These are phyloP conservation scores for Neogale vison DNA, from an alignment of 2,113 vertebrate species.

Conservation along the genomic window DNA sequence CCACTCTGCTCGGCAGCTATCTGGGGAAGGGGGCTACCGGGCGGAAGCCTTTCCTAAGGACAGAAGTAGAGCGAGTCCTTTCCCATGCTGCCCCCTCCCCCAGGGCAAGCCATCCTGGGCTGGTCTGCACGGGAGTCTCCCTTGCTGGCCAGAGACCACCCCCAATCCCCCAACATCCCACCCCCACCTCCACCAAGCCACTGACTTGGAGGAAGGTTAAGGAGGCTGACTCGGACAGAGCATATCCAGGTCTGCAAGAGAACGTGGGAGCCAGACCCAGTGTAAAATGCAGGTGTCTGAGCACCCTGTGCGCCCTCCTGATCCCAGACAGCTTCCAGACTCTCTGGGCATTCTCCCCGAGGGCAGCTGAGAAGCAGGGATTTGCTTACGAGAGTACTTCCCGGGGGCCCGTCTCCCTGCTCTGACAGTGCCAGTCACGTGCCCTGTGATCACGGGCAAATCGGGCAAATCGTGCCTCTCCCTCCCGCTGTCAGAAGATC, in stretches of 20 bases:
- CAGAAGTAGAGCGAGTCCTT: neutral
- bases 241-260: accelerated
- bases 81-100: accelerated
- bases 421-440: accelerated
- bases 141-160: neutral
- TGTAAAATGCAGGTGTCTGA: no score
- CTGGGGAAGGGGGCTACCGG: accelerated
- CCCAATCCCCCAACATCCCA: no score
- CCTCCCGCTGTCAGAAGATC: accelerated
- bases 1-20: accelerated
- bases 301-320: no score
- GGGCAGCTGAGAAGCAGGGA: neutral
- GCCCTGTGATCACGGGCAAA: neutral
- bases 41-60: neutral
- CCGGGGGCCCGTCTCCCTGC: accelerated
- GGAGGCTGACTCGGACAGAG: neutral
- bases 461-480: accelerated
- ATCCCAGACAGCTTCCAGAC: no score
- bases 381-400: neutral
- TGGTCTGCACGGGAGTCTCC: neutral
- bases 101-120: accelerated
- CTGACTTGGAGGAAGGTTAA: neutral
- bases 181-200: neutral
- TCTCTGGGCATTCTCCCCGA: accelerated
- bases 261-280: accelerated